Evolutionary conservation across 2,113 vertebrate species (phyloP).

Genomic region (Rostratula benghalensis): DNA sequence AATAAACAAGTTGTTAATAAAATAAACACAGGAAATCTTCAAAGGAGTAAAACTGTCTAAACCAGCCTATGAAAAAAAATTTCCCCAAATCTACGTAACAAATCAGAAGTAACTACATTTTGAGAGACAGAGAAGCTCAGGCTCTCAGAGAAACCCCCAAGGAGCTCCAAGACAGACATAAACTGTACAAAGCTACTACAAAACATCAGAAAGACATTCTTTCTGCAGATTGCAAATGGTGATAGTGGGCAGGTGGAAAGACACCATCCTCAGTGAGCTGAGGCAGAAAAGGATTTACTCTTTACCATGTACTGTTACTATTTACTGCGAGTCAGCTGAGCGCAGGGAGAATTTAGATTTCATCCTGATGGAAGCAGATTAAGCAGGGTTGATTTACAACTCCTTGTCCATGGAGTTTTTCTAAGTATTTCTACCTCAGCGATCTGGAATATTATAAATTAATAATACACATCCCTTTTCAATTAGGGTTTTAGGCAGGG

Average conservation of each 20-base stretch:
- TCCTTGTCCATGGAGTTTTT: neutral
- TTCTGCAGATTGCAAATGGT: neutral
- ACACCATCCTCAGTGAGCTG: neutral
- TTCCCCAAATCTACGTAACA: neutral
- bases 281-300: neutral
- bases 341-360: neutral
- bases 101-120: neutral
- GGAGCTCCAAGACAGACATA: neutral
- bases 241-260: neutral
- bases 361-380: neutral
- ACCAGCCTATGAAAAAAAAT: neutral
- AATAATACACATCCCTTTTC: neutral
- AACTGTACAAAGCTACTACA: accelerated
- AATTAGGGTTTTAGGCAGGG: neutral
- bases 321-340: neutral
- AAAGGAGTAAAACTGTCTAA: neutral
- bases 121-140: neutral
- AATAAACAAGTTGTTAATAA: neutral
- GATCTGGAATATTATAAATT: neutral
- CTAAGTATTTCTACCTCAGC: neutral
- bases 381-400: neutral
- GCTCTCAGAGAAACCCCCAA: neutral
- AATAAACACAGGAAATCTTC: neutral
- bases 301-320: neutral
- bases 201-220: neutral